phyloP scores from a whole-genome alignment of 1,140 invertebrate genomes.

The Zaprionus ghesquierei region DNA sequence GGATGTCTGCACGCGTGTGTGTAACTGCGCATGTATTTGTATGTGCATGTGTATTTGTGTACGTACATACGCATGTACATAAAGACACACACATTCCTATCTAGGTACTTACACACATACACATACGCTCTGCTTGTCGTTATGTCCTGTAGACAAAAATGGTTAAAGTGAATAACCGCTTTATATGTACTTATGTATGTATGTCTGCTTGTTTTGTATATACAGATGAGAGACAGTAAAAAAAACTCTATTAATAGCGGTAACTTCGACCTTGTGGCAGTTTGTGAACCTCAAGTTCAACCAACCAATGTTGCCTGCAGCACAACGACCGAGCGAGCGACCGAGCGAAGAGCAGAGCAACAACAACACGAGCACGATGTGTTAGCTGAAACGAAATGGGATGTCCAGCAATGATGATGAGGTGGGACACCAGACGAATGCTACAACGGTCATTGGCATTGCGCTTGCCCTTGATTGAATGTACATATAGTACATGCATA shows the following conservation, averaged over 20 bases:
- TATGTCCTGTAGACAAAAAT: slow-evolving; percentile 43
- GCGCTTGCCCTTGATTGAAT: slow-evolving; percentile 54
- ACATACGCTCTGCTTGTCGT: slow-evolving; percentile 5
- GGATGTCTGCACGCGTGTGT: slow-evolving; percentile 2
- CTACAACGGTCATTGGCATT: slow-evolving; percentile 69
- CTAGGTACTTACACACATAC: not conserved
- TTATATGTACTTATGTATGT: slow-evolving; percentile 51
- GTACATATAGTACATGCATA: too few relatives aligned
- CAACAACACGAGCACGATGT: slow-evolving; percentile 53
- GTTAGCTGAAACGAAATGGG: slow-evolving; percentile 59
- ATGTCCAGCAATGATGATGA: slow-evolving; percentile 26
- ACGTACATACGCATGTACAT: not conserved
- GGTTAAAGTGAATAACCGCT: slow-evolving; percentile 73
- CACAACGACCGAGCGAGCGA: slow-evolving; percentile 44
- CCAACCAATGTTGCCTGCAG: slow-evolving; percentile 70
- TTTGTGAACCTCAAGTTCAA: slow-evolving; percentile 79
- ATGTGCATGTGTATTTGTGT: slow-evolving; percentile 4
- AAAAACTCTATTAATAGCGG: slow-evolving; percentile 79
- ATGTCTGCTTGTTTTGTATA: not conserved
- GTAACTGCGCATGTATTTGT: slow-evolving; percentile 6
- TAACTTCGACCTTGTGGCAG: slow-evolving; percentile 79
- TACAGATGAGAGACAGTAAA: slow-evolving; percentile 66
- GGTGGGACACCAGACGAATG: slow-evolving; percentile 52
- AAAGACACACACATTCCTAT: not conserved
- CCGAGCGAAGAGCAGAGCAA: too few relatives aligned